Conservation (phyloP, 2,888 invertebrate species). For the Thereva unica region DNA sequence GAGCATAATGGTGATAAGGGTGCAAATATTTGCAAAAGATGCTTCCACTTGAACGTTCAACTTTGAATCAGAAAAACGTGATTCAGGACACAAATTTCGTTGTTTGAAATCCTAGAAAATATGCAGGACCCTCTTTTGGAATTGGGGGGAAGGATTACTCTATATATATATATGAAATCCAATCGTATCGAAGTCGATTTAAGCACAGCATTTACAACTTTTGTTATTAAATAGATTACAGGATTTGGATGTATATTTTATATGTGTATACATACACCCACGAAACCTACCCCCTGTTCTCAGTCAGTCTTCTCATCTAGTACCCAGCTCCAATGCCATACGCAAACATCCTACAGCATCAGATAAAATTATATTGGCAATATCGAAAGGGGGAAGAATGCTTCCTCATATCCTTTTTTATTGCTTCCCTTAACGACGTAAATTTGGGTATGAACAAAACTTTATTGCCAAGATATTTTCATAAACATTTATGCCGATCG, state of each 20-base stretch:
- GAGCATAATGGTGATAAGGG: background rate
- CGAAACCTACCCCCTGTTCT: too few species aligned
- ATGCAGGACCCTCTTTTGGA: conserved; percentile 9
- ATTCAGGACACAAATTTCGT: background rate
- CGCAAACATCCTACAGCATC: too few species aligned
- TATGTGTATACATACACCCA: background rate
- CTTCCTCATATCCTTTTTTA: too few species aligned
- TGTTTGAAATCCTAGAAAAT: conserved; percentile 7
- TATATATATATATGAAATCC: conserved; percentile 11
- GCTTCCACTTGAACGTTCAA: background rate
- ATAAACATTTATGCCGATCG: too few species aligned
- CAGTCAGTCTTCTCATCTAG: too few species aligned
- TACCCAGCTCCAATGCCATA: too few species aligned
- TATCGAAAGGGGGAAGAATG: too few species aligned
- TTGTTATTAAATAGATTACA: conserved; percentile 14
- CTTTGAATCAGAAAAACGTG: conserved; percentile 2
- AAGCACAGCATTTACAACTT: conserved; percentile 1
- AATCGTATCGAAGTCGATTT: conserved; percentile 4
- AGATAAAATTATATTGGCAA: too few species aligned
- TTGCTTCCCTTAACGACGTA: too few species aligned
- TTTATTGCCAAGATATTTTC: too few species aligned
- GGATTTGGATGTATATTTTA: conserved; percentile 4
- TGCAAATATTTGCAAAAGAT: conserved; percentile 13
- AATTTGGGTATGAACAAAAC: too few species aligned
- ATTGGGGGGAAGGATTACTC: background rate